Conservation (phyloP, 2,113 vertebrate species). For the Pardalotus punctatus region DNA sequence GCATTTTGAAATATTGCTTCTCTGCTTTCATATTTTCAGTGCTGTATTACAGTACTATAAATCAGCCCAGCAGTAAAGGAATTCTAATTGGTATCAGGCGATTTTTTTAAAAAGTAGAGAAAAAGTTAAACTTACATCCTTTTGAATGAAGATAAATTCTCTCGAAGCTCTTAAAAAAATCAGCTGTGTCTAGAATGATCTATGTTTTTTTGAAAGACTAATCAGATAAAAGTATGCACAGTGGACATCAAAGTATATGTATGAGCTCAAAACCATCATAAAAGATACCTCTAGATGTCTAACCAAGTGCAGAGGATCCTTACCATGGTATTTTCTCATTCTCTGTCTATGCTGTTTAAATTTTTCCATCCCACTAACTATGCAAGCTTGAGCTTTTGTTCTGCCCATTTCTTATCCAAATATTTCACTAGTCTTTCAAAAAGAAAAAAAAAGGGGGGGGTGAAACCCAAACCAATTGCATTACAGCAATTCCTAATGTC, state of each 20-base stretch:
- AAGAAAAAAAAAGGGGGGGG: neutral
- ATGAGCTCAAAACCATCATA: neutral
- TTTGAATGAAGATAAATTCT: slow-evolving; percentile 62
- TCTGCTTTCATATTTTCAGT: slow-evolving; percentile 86
- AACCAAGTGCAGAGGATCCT: neutral
- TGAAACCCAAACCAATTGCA: too few species aligned
- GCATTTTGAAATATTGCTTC: slow-evolving; percentile 86
- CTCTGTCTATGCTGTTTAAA: neutral
- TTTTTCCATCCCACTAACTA: neutral
- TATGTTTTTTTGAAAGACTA: slow-evolving; percentile 59
- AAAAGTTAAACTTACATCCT: slow-evolving; percentile 66
- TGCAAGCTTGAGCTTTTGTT: neutral
- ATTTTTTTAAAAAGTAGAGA: slow-evolving; percentile 61
- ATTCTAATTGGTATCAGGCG: slow-evolving; percentile 86
- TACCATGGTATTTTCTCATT: neutral
- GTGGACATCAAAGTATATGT: slow-evolving; percentile 24
- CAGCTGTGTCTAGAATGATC: slow-evolving; percentile 41
- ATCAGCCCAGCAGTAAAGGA: slow-evolving; percentile 77
- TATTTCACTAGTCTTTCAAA: neutral
- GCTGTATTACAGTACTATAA: slow-evolving; percentile 81
- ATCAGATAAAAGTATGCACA: slow-evolving; percentile 50
- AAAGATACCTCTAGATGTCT: neutral
- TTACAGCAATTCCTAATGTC: neutral
- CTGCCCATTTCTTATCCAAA: neutral
- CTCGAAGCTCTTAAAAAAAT: slow-evolving; percentile 31